Percentiles rank a stretch among this genome's conserved stretches.
Evolutionary conservation across 2,888 invertebrate genomes (phyloP).

Genomic region (Bedellia somnulentella): DNA sequence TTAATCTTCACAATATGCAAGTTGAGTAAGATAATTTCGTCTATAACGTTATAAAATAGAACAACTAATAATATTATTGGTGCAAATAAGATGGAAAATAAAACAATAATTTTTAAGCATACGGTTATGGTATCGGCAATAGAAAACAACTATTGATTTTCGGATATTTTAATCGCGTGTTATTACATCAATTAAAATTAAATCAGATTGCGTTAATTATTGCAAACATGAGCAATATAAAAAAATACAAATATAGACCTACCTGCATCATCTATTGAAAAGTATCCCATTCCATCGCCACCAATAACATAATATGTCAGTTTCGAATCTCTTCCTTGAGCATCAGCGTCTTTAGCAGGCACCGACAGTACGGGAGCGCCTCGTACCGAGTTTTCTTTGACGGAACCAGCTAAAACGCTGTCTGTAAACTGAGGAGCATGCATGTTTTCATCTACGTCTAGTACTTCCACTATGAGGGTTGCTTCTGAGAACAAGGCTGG

Average conservation of each 20-base stretch:
- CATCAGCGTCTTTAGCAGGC: conserved; percentile 73
- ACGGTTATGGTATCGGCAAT: too few species aligned
- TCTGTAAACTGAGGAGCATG: conserved; percentile 82
- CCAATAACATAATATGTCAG: conserved; percentile 84
- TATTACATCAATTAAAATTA: too few species aligned
- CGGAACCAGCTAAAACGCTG: conserved; percentile 73
- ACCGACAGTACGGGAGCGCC: conserved; percentile 79
- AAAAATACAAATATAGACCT: too few species aligned
- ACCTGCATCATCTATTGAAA: conserved; percentile 90
- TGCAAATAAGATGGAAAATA: too few species aligned
- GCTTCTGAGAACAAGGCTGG: conserved; percentile 80
- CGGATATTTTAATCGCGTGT: too few species aligned
- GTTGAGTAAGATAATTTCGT: background rate
- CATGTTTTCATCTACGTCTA: conserved; percentile 93
- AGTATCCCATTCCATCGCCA: conserved; percentile 89
- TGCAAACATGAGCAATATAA: background rate
- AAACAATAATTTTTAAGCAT: too few species aligned
- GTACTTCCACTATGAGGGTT: conserved; percentile 80
- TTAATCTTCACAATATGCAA: background rate
- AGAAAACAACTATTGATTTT: too few species aligned
- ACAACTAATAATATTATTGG: too few species aligned
- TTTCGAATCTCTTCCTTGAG: conserved; percentile 77
- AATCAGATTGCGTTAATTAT: background rate
- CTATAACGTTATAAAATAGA: too few species aligned
- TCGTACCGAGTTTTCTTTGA: conserved; percentile 79